These are phyloP conservation scores for Cyphomyrus plagiostoma DNA, from an alignment of 2,113 vertebrate genomes.

Conservation along the genomic window DNA sequence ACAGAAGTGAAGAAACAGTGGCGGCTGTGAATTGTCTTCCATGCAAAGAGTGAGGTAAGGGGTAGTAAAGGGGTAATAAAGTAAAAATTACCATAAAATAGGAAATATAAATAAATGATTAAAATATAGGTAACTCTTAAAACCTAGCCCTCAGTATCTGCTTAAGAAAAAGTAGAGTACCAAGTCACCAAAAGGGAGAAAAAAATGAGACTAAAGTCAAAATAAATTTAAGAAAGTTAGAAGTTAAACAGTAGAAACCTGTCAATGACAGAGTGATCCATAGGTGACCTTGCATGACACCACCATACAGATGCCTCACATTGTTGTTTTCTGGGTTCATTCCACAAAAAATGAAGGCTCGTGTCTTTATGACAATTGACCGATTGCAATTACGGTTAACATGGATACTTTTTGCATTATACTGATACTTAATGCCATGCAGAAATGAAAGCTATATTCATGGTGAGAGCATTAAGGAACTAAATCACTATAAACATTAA, in stretches of 20 bases:
- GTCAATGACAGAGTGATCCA: not conserved
- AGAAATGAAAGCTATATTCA: not conserved
- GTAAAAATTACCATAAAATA: not conserved
- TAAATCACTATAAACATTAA: not conserved
- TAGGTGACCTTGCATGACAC: not conserved
- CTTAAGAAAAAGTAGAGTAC: no score
- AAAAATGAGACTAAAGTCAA: not conserved
- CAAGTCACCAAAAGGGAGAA: not conserved
- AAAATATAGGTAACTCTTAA: not conserved
- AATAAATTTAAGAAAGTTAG: constrained; percentile 6
- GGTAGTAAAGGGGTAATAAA: not conserved
- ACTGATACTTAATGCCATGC: not conserved
- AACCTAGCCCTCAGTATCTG: not conserved
- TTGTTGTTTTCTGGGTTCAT: not conserved
- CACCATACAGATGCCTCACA: not conserved
- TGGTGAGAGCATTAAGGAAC: not conserved
- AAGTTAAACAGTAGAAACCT: constrained; percentile 1
- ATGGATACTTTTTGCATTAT: not conserved
- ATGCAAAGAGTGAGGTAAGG: not conserved
- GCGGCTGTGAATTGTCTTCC: not conserved
- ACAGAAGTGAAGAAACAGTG: not conserved
- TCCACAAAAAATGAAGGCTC: not conserved
- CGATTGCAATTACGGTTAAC: not conserved
- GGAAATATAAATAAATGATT: not conserved
- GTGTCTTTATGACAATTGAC: not conserved